These are phyloP conservation scores for Drosophila parabipectinata DNA, from an alignment of 1,140 invertebrate genomes.

Conservation along the genomic window DNA sequence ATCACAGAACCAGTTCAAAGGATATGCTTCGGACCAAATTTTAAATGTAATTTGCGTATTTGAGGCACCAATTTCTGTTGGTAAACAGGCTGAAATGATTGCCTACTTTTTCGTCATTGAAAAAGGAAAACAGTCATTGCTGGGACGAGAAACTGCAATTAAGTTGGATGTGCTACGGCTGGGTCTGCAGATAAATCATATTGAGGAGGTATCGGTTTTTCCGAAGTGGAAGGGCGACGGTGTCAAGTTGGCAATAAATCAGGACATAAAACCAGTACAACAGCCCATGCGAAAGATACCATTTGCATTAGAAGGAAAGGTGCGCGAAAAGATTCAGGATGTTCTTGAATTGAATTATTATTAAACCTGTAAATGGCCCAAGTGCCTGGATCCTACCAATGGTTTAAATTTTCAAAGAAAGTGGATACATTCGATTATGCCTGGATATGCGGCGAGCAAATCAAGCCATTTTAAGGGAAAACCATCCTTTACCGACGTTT, in stretches of 20 bases:
- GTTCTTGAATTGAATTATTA: no score
- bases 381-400: no score
- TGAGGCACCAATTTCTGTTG: no score
- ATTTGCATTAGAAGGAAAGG: not conserved
- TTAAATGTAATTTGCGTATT: no score
- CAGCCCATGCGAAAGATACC: not conserved
- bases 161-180: not conserved
- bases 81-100: no score
- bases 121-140: not conserved
- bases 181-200: not conserved
- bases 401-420: not conserved
- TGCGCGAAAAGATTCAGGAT: not conserved
- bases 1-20: no score
- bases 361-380: no score
- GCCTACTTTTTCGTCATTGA: not conserved
- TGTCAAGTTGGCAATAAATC: not conserved
- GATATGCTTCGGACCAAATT: no score
- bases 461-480: not conserved
- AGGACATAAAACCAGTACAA: not conserved
- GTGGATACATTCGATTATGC: not conserved
- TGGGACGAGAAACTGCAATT: not conserved
- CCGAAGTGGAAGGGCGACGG: not conserved
- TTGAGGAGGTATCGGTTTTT: not conserved
- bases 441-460: not conserved
- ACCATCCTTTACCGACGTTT: not conserved